phyloP scores from a whole-genome alignment of 2,797 vertebrate genomes.

The Darevskia mixta region DNA sequence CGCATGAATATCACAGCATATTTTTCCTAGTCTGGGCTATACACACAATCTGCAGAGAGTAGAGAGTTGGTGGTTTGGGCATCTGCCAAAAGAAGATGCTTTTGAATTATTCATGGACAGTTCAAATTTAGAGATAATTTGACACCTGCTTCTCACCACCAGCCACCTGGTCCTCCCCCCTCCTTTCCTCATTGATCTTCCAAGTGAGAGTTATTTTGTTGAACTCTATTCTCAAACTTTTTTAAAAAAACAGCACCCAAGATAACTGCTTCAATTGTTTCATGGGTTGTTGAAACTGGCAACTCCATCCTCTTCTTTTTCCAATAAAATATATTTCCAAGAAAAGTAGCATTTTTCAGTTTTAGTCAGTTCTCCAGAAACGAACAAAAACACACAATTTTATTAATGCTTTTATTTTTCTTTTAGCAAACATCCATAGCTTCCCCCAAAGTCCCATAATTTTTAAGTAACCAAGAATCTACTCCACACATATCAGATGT shows the following conservation, averaged over 20 bases:
- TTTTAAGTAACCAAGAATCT: neutral
- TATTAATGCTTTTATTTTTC: conserved; percentile 25
- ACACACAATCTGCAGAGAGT: conserved; percentile 15
- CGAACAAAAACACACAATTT: conserved; percentile 38
- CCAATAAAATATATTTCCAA: conserved; percentile 31
- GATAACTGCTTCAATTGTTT: conserved; percentile 13
- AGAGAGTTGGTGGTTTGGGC: conserved; percentile 29
- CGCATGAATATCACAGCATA: conserved; percentile 41
- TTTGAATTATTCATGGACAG: conserved; percentile 44
- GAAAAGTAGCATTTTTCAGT: conserved; percentile 2
- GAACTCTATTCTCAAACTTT: conserved; percentile 12
- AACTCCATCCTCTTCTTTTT: conserved; percentile 14
- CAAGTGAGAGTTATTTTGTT: conserved; percentile 39
- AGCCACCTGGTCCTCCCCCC: neutral
- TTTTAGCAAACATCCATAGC: conserved; percentile 17
- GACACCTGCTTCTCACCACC: conserved; percentile 6
- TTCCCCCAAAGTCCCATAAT: conserved; percentile 19
- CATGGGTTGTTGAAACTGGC: conserved; percentile 2
- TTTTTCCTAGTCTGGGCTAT: conserved; percentile 17
- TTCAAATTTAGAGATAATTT: conserved; percentile 44
- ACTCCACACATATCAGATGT: neutral
- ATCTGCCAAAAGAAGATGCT: conserved; percentile 17
- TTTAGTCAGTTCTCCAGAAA: conserved; percentile 25
- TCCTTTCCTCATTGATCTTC: neutral
- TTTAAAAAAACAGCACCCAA: neutral